A percentile compares a stretch with the other conserved stretches of the same genome.
phyloP scores from a whole-genome alignment of 2,113 vertebrate species.

The Machaerirhynchus nigripectus region DNA sequence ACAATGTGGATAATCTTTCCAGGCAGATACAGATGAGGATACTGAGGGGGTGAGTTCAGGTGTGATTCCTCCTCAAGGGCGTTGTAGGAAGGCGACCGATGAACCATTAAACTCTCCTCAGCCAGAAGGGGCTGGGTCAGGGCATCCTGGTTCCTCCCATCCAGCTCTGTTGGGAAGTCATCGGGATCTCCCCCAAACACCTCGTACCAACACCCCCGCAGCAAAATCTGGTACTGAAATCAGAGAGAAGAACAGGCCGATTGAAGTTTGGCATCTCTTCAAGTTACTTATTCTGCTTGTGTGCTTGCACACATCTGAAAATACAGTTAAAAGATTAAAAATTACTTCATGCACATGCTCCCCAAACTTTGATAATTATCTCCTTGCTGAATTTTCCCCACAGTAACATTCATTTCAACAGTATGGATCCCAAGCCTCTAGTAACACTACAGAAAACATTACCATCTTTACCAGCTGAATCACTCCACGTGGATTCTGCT shows the following conservation, averaged over 20 bases:
- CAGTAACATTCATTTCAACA: not conserved
- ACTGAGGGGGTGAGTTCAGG: conserved; percentile 63
- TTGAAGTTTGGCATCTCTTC: not conserved
- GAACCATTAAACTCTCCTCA: conserved; percentile 86
- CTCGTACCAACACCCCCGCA: conserved; percentile 91
- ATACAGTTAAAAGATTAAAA: not conserved
- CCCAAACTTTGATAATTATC: not conserved
- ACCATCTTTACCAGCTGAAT: not conserved
- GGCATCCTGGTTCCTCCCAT: conserved; percentile 72
- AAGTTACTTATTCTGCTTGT: not conserved
- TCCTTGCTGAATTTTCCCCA: not conserved
- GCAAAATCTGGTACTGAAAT: conserved; percentile 89
- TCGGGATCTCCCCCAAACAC: conserved; percentile 88
- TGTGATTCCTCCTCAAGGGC: conserved; percentile 79
- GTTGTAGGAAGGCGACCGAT: conserved; percentile 80
- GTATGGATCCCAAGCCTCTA: not conserved
- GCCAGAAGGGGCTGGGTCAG: conserved; percentile 88
- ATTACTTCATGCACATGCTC: not conserved
- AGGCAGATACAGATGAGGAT: conserved; percentile 87
- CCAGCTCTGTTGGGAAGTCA: conserved; percentile 87
- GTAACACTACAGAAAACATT: not conserved
- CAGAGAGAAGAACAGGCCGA: not conserved
- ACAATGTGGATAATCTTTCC: conserved; percentile 88
- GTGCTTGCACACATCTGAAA: not conserved
- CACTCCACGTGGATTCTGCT: not conserved